Conservation (phyloP, 2,113 vertebrate genomes). For the Hypocryptadius cinnamomeus region DNA sequence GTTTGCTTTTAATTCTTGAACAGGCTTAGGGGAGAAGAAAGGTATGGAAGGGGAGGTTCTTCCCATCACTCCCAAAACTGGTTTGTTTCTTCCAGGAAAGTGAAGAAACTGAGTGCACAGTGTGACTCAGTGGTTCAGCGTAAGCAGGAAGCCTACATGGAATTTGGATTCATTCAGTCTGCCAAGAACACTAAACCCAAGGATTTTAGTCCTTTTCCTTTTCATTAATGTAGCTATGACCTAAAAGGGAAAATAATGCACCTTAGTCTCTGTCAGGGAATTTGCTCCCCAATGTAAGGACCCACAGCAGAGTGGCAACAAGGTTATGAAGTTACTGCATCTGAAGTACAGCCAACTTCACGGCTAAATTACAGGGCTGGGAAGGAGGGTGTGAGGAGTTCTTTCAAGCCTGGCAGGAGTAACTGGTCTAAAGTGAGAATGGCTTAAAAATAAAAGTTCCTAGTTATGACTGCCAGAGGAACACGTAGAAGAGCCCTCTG, state of each 20-base stretch:
- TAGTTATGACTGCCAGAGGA: not conserved
- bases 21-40: not conserved
- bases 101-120: fast-evolving
- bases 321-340: not conserved
- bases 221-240: not conserved
- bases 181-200: not conserved
- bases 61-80: fast-evolving
- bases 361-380: not conserved
- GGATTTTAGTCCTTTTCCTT: not conserved
- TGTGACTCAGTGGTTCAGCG: not conserved
- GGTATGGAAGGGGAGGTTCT: not conserved
- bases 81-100: not conserved
- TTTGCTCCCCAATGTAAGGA: not conserved
- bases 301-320: not conserved
- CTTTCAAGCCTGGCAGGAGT: not conserved
- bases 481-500: not conserved
- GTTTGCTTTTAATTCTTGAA: not conserved
- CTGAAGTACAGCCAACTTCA: not conserved
- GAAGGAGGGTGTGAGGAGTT: not conserved
- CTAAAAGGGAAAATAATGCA: not conserved
- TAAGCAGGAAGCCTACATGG: not conserved
- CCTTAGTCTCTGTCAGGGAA: not conserved
- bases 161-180: not conserved
- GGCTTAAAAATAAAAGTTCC: not conserved
- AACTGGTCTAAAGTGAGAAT: not conserved